phyloP scores from a whole-genome alignment of 2,888 invertebrate species.

The Thyatira batis region DNA sequence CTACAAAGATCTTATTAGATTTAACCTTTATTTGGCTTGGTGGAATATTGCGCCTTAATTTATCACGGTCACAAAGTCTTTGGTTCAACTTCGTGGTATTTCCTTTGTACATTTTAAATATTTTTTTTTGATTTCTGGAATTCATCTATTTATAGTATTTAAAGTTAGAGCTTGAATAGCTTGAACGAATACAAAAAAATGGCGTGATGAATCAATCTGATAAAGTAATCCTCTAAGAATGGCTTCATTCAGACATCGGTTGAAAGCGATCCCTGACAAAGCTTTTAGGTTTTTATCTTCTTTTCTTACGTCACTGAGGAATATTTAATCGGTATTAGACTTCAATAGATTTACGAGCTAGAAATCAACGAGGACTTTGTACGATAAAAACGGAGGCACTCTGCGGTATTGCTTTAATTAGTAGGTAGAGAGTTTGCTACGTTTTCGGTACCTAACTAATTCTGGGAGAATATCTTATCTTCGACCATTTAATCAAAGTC shows the following conservation, averaged over 20 bases:
- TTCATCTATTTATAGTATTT: not conserved
- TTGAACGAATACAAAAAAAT: not conserved
- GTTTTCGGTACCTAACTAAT: not conserved
- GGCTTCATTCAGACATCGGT: not conserved
- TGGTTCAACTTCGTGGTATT: not conserved
- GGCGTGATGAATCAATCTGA: not conserved
- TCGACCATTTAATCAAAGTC: constrained; percentile 21
- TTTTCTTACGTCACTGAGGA: not conserved
- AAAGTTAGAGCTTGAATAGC: not conserved
- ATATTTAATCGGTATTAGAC: not conserved
- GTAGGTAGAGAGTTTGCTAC: not conserved
- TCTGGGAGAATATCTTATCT: not conserved
- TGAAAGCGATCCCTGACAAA: not conserved
- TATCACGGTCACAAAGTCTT: not conserved
- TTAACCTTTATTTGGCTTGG: not conserved
- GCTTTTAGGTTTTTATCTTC: not conserved
- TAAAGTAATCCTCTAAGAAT: not conserved
- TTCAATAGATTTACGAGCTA: not conserved
- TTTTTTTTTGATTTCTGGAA: not conserved
- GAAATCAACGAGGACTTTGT: not conserved
- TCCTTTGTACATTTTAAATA: not conserved
- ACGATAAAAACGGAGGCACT: not conserved
- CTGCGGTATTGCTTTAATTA: not conserved
- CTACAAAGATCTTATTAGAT: not conserved
- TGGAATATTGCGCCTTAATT: not conserved